A percentile compares a stretch with the other conserved stretches of the same genome.
Evolutionary conservation across 2,113 vertebrate species (phyloP).

Genomic region (Phylloscopus trochiloides): DNA sequence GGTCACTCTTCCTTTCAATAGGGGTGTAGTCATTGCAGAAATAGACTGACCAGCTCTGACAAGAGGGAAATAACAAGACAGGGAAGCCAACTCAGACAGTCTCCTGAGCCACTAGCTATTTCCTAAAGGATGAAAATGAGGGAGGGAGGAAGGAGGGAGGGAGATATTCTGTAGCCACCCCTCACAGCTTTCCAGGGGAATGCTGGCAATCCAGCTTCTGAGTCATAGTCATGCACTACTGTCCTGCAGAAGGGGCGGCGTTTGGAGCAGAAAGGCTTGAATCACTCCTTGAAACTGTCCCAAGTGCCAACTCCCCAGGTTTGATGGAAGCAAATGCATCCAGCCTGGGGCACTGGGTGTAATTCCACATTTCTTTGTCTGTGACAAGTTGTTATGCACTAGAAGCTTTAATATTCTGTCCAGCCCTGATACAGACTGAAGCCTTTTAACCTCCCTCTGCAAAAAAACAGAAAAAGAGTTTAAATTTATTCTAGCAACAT

Average conservation of each 20-base stretch:
- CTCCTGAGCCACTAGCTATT: background rate
- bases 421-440: background rate
- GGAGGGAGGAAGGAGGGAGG: background rate
- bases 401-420: background rate
- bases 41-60: background rate
- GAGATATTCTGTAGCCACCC: background rate
- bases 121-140: background rate
- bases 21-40: background rate
- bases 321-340: background rate
- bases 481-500: background rate
- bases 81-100: background rate
- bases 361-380: background rate
- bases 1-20: background rate
- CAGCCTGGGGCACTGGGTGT: background rate
- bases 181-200: background rate
- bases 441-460: background rate
- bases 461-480: background rate
- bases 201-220: background rate
- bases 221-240: background rate
- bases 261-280: background rate
- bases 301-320: background rate
- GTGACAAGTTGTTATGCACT: background rate
- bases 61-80: background rate
- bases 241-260: background rate
- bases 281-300: background rate